Base-by-base conservation (phyloP, 37 sponge, comb jelly and placozoan genomes). In the Halisarca cf. caerulea region DNA sequence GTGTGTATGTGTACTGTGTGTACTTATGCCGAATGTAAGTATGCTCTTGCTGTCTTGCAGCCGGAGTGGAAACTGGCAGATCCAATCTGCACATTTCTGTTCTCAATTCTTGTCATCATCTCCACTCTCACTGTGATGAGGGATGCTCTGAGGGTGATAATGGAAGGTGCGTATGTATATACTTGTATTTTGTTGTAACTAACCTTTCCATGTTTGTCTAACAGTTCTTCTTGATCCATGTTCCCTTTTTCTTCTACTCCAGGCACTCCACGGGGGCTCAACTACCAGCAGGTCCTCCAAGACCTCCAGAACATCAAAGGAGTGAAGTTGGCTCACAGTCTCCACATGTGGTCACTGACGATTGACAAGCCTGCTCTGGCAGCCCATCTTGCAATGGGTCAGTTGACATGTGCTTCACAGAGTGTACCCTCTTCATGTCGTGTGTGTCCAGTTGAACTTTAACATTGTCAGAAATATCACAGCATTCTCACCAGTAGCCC, bases 141-240 rank as follows among this genome's bases (percentile, higher is more conserved):
- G 40, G 99, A 99, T 90, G 95, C 95, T 17, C 77, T 99, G 41
- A 73, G 86, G 23, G 97, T 99, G 8, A 86, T 99, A 14, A 99
- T 99, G 99, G 99, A 99, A 93, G 99, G 99, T 98, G 66, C 80
- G 87, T 27, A n/a, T 6, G n/a, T n/a, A n/a, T n/a, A n/a, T n/a
- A n/a, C n/a, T n/a, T n/a, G n/a, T n/a, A n/a, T n/a, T n/a, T n/a
- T n/a, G n/a, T n/a, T n/a, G n/a, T n/a, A n/a, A n/a, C n/a, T n/a
- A n/a, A n/a, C n/a, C n/a, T n/a, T n/a, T n/a, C n/a, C n/a, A n/a
- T n/a, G n/a, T n/a, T n/a, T n/a, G n/a, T n/a, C n/a, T n/a, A n/a
- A n/a, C n/a, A n/a, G n/a, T n/a, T n/a, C n/a, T n/a, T n/a, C n/a
- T n/a, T n/a, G n/a, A n/a, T n/a, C n/a, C n/a, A n/a, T n/a, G n/a